Base-by-base conservation (phyloP, 2,888 invertebrate genomes). In the Leptothorax acervorum region DNA sequence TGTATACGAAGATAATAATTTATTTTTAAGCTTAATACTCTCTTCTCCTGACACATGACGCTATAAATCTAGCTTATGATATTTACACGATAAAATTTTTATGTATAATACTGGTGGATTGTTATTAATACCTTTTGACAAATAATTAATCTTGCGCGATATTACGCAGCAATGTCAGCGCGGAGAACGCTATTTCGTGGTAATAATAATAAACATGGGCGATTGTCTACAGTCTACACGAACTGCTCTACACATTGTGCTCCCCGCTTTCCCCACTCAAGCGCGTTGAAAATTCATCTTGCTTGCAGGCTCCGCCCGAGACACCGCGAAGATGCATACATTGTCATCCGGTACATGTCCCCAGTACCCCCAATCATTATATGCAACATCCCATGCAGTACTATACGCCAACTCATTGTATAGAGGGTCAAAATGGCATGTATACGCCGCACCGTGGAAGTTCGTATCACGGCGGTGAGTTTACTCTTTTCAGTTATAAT, bases 391-490 rank as follows among this genome's bases (percentile, higher is more conserved):
- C 90, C 0, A 87, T 88, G 90, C 94, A 94, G 89, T 94, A 94
- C 88, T 94, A 94, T 86, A 94, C 94, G 81, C 93, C 94, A 82
- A 94, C 87, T 85, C 94, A 94, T 84, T 93, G 92, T 84, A 84
- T 90, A 23, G 93, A 94, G 76, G 89, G 90, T 51, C 93, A 93
- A 82, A 94, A 93, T 82, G 93, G 93, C 82, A 89, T 91, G 66
- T 93, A 93, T 85, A 90, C 90, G 15, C 94, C 93, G 15, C 94
- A 93, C 83, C 93, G 35, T 6, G 35, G 94, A 48, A 93, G 90
- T 86, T 94, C 94, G 78, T 94, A 94, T 84, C 94, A 94, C 63
- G 94, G 94, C 31, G 94, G 94, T 94, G 86, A 93, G 93, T 93
- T 78, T 73, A 66, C 28, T 79, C 28, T 79, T 85, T 78, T 79